These are phyloP conservation scores for Elymnias hypermnestra DNA, from an alignment of 1,140 invertebrate species.

Conservation along the genomic window DNA sequence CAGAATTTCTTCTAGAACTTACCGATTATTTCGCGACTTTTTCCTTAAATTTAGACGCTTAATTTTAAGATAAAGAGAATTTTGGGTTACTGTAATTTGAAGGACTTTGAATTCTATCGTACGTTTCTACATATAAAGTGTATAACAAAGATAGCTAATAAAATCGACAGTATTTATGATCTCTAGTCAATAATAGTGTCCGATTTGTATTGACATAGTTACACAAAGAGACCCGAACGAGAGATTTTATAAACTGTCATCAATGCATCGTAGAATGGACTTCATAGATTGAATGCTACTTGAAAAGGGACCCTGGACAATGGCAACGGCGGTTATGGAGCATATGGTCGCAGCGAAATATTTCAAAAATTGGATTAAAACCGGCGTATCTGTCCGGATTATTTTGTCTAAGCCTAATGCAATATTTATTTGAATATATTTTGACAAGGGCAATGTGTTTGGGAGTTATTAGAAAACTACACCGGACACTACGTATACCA, in stretches of 20 bases:
- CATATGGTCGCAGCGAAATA: slow-evolving; percentile 50
- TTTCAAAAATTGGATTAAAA: slow-evolving; percentile 63
- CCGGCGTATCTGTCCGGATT: slow-evolving; percentile 38
- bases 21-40: no score
- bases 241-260: slow-evolving; percentile 49
- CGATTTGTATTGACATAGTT: slow-evolving; percentile 48
- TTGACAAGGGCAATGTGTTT: slow-evolving; percentile 30
- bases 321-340: slow-evolving; percentile 29
- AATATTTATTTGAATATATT: slow-evolving; percentile 41
- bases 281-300: slow-evolving; percentile 30
- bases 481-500: no score
- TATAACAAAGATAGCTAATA: no score
- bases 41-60: no score
- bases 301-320: slow-evolving; percentile 49
- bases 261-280: slow-evolving; percentile 44
- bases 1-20: no score
- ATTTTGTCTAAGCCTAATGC: slow-evolving; percentile 43
- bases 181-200: slow-evolving; percentile 42
- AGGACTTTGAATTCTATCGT: no score
- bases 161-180: slow-evolving; percentile 40
- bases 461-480: no score
- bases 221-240: slow-evolving; percentile 31
- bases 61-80: no score
- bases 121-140: no score
- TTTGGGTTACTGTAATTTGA: no score